Evolutionary conservation across 1,140 invertebrate genomes (phyloP).

Genomic region (Microplitis demolitor): DNA sequence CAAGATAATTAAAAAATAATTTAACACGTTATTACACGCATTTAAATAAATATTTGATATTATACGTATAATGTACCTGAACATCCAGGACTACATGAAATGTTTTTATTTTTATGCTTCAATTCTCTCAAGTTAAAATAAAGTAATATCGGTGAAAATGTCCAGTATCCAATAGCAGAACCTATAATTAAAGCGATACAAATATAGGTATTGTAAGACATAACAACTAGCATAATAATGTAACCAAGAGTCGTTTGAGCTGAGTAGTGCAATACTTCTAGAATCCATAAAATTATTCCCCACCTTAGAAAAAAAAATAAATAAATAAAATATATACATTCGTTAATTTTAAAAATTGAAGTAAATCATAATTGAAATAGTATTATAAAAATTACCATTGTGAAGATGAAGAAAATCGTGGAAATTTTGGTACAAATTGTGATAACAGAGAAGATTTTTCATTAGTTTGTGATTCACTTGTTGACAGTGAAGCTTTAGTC

Average conservation of each 20-base stretch:
- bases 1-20: neutral
- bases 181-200: conserved; percentile 76
- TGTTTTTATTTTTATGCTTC: conserved; percentile 29
- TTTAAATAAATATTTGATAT: neutral
- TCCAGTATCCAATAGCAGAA: conserved; percentile 75
- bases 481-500: conserved; percentile 22
- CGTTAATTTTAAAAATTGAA: too few relatives aligned
- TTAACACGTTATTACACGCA: too few relatives aligned
- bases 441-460: conserved; percentile 52
- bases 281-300: conserved; percentile 37
- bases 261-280: conserved; percentile 53
- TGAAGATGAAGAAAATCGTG: conserved; percentile 11
- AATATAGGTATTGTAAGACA: conserved; percentile 88
- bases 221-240: conserved; percentile 87
- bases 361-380: too few relatives aligned
- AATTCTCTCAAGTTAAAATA: conserved; percentile 44
- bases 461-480: conserved; percentile 25
- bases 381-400: conserved; percentile 1
- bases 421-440: conserved; percentile 38
- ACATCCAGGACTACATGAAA: conserved; percentile 48
- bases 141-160: conserved; percentile 59
- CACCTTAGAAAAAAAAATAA: conserved; percentile 29
- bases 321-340: conserved; percentile 2
- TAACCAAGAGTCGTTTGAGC: conserved; percentile 72
- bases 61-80: conserved; percentile 38